phyloP scores from a whole-genome alignment of 2,113 vertebrate genomes.

The Cyanoliseus patagonus region DNA sequence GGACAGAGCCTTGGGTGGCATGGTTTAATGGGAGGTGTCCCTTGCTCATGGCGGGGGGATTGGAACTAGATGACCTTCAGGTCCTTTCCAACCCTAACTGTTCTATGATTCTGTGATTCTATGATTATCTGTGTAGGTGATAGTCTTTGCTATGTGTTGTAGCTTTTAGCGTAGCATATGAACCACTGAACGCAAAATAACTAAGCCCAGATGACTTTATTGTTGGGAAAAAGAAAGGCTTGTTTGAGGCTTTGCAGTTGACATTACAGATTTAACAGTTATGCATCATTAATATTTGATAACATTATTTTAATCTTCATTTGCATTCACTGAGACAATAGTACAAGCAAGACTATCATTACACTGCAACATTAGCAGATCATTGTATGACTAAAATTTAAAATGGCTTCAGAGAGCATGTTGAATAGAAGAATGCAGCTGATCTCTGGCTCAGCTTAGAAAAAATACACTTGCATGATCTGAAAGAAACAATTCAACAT shows the following conservation, averaged over 20 bases:
- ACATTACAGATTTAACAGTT: background rate
- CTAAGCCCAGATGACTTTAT: conserved; percentile 25
- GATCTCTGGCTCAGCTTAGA: background rate
- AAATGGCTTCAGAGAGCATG: background rate
- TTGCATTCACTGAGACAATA: background rate
- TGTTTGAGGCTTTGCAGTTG: conserved; percentile 27
- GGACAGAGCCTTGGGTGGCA: too few species aligned
- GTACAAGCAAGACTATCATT: conserved; percentile 1
- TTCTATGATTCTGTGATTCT: too few species aligned
- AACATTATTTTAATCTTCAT: background rate
- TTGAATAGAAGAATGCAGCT: background rate
- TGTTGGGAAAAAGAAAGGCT: background rate
- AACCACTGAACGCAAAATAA: background rate
- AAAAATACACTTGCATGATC: background rate
- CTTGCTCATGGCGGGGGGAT: too few species aligned
- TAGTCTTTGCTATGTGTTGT: background rate
- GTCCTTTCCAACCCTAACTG: too few species aligned
- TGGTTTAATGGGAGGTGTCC: too few species aligned
- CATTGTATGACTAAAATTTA: background rate
- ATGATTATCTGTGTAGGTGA: background rate
- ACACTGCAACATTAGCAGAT: background rate
- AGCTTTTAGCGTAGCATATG: background rate
- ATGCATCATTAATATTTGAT: background rate
- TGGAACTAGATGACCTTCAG: too few species aligned
- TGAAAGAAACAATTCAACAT: background rate